phyloP scores from a whole-genome alignment of 2,888 invertebrate species.

The Silvanus unidentatus region DNA sequence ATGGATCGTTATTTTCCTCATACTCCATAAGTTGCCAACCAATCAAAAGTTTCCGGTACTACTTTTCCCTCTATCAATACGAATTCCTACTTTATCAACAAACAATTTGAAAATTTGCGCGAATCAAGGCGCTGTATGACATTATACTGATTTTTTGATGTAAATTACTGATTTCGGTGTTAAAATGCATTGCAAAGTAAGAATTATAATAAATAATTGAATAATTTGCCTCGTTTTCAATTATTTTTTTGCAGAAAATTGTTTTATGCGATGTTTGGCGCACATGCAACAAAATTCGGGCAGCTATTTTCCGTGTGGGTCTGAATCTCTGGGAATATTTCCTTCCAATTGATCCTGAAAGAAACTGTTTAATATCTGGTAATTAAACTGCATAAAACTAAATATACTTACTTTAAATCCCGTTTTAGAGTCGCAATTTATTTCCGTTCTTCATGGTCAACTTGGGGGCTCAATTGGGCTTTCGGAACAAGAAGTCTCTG shows the following conservation, averaged over 20 bases:
- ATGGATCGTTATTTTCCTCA: slow-evolving; percentile 7
- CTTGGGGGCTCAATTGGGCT: slow-evolving; percentile 62
- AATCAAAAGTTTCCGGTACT: slow-evolving; percentile 7
- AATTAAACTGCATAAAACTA: slow-evolving; percentile 13
- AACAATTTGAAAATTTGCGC: not conserved
- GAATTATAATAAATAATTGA: slow-evolving; percentile 8
- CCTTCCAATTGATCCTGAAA: slow-evolving; percentile 60
- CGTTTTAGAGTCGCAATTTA: slow-evolving; percentile 63
- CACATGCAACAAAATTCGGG: slow-evolving; percentile 74
- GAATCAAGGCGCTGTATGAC: too few relatives aligned
- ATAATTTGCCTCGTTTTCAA: not conserved
- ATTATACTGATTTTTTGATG: too few relatives aligned
- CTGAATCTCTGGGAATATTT: slow-evolving; percentile 69
- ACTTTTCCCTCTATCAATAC: slow-evolving; percentile 13
- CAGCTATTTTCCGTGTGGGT: slow-evolving; percentile 65
- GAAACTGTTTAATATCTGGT: slow-evolving; percentile 65
- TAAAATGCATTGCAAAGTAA: slow-evolving; percentile 36
- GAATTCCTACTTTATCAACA: not conserved
- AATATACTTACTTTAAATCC: slow-evolving; percentile 13
- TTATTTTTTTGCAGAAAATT: slow-evolving; percentile 35
- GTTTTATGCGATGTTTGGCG: slow-evolving; percentile 67
- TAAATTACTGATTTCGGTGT: too few relatives aligned
- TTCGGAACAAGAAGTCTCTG: slow-evolving; percentile 65
- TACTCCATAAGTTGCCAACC: too few relatives aligned
- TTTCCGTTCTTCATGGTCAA: slow-evolving; percentile 62